Evolutionary conservation across 2,113 vertebrate genomes (phyloP).

Genomic region (Gymnobelideus leadbeateri): DNA sequence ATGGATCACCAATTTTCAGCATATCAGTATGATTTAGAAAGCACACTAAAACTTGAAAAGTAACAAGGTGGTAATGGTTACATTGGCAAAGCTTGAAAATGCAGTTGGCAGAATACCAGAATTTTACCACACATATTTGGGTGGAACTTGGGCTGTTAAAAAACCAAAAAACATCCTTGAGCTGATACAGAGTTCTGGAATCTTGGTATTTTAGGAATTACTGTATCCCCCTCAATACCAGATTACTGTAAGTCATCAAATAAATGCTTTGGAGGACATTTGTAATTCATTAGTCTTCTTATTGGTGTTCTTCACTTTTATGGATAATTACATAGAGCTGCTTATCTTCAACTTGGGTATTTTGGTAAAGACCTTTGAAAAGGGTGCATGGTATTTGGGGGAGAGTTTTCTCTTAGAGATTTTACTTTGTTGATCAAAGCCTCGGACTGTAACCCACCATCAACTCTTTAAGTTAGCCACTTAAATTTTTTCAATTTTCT

Average conservation of each 20-base stretch:
- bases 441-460: background rate
- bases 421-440: background rate
- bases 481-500: background rate
- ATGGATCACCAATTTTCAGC: background rate
- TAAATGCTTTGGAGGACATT: background rate
- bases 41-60: background rate
- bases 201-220: background rate
- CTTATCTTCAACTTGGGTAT: background rate
- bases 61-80: background rate
- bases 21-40: background rate
- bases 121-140: background rate
- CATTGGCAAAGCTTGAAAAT: background rate
- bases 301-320: background rate
- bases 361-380: background rate
- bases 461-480: background rate
- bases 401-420: background rate
- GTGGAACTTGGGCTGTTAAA: background rate
- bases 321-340: background rate
- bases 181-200: background rate
- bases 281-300: background rate
- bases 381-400: no score
- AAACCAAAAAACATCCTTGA: background rate
- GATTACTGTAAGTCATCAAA: background rate
- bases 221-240: background rate
- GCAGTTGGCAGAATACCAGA: background rate